Evolutionary conservation across 92 coral and sea anemone species (phyloP), one percentile per base, ranked within the genome.

Genomic region (Scolanthus callimorphus): DNA sequence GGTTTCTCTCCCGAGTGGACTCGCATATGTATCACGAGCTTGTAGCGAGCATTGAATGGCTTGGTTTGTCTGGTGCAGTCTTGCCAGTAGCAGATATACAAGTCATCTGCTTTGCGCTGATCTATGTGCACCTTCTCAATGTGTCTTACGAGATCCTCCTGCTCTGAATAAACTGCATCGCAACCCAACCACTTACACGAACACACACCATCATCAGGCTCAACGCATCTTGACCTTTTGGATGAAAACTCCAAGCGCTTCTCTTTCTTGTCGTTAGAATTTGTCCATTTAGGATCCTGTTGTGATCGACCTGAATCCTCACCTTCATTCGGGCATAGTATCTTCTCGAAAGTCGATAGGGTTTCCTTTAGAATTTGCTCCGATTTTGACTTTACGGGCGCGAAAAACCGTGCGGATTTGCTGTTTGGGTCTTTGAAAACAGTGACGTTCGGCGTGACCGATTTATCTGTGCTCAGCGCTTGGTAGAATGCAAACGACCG

Each of bases 1-100:
- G 99, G 99, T 53, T 90, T 89, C 73, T 94, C 99, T 48, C 99
- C 99, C 6, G 96, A 88, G 49, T 94, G 99, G 0, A 94, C 99
- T 65, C 99, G 65, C 99, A 94, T 94, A 39, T 94, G 99, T 44
- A 94, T 94, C 9, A 74, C 79, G 20, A 77, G 51, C 63, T 74
- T 83, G 77, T 82, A 78, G 27, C 99, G 66, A 23, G 99, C 99
- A 50, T 94, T 94, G 29, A 94, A 94, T 11, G 96, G 92, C 55
- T 90, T 79, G 28, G 91, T 73, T 68, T 94, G 96, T 8, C 99
- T 76, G 19, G 88, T 83, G 49, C 99, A 94, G n/a, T 83, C 77
- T 25, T 94, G 87, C 99, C 99, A 94, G 61, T 84, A 94, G 48
- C 99, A 94, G 17, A 94, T 90, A 55, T 89, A 94, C 55, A 90